Evolutionary conservation across 1,140 invertebrate genomes (phyloP).

Genomic region (Planococcus citri): DNA sequence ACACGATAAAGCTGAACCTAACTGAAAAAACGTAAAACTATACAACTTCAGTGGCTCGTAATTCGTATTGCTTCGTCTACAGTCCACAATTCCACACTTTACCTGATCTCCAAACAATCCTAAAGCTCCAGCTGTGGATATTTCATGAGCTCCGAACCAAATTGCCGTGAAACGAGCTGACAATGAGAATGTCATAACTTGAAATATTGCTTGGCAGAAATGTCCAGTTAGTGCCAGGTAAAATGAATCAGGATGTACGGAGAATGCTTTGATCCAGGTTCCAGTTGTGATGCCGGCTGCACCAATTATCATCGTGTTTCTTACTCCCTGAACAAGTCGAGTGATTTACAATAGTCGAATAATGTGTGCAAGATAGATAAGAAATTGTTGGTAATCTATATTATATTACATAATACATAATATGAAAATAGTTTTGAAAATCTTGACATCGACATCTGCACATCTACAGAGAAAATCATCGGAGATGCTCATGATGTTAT

Average conservation of each 20-base stretch:
- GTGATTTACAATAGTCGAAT: no score
- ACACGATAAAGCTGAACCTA: constrained; percentile 51
- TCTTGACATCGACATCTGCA: no score
- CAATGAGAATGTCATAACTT: neutral
- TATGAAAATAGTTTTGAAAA: no score
- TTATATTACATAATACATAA: no score
- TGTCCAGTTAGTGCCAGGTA: neutral
- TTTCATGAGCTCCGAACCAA: neutral
- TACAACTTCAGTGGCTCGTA: no score
- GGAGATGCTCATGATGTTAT: no score
- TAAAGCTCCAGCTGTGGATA: neutral
- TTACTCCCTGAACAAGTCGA: neutral
- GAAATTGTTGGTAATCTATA: no score
- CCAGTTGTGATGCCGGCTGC: neutral
- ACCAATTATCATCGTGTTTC: neutral
- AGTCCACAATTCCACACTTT: no score
- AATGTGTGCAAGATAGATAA: no score
- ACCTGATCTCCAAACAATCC: neutral
- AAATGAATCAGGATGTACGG: neutral
- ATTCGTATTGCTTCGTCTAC: no score
- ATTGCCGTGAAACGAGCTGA: neutral
- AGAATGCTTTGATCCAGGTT: neutral
- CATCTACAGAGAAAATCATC: no score
- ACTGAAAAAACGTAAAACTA: constrained; percentile 35
- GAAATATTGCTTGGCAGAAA: neutral